These are phyloP conservation scores for Gymnothorax reevesii DNA, from an alignment of 2,797 vertebrate species.

Conservation along the genomic window DNA sequence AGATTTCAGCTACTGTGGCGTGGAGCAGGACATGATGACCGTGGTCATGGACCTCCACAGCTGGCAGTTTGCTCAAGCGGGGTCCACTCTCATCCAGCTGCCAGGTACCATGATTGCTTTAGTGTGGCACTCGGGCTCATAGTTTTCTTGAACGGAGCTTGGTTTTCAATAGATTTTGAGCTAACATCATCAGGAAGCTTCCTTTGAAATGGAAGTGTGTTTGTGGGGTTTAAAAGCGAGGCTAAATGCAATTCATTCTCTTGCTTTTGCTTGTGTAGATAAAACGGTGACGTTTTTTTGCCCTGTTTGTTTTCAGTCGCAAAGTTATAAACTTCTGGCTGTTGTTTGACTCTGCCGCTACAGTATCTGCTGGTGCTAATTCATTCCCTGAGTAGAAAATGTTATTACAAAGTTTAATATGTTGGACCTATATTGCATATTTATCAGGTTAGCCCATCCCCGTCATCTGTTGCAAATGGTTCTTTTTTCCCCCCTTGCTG, in stretches of 20 bases:
- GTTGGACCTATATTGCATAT: not conserved
- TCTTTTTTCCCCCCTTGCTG: not conserved
- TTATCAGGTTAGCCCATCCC: not conserved
- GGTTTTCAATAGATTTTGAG: not conserved
- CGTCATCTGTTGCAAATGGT: not conserved
- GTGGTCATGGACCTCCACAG: constrained; percentile 61
- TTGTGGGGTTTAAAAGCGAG: not conserved
- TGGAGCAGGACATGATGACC: constrained; percentile 46
- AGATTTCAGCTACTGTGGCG: not conserved
- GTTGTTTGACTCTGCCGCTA: too few relatives aligned
- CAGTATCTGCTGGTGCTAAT: not conserved
- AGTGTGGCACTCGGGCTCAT: not conserved
- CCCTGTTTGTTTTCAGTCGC: not conserved
- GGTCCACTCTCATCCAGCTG: constrained; percentile 60
- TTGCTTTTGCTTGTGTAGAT: not conserved
- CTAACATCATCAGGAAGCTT: not conserved
- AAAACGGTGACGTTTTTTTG: not conserved
- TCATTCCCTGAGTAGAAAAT: not conserved
- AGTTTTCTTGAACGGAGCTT: not conserved
- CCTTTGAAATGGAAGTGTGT: not conserved
- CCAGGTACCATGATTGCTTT: constrained; percentile 60
- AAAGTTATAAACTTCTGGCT: not conserved
- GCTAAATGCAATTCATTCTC: not conserved
- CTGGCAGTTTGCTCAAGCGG: constrained; percentile 60
- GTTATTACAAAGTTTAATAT: not conserved